These are phyloP conservation scores for Raja brachyura DNA, from an alignment of 2,113 vertebrate species.

Conservation along the genomic window DNA sequence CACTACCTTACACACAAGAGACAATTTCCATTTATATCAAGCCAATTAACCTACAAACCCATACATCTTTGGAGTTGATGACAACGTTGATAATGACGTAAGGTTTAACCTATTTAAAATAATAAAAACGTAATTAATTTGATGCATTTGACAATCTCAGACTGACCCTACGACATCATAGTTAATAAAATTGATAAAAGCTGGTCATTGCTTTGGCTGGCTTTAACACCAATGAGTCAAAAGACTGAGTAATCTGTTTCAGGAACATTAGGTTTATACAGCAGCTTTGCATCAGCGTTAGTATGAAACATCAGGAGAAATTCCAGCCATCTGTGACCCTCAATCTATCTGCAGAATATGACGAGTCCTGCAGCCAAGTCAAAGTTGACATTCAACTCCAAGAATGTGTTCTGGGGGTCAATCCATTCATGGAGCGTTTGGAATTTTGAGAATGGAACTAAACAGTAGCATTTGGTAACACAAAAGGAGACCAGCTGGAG, in stretches of 20 bases:
- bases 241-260: neutral
- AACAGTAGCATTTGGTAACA: neutral
- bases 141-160: neutral
- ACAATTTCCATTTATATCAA: no score
- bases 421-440: neutral
- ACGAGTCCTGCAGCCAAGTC: neutral
- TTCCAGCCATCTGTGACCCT: neutral
- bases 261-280: neutral
- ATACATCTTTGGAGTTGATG: no score
- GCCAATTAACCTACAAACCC: no score
- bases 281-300: neutral
- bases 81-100: neutral
- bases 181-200: neutral
- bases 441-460: neutral
- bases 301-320: neutral
- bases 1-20: no score
- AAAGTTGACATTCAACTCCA: neutral
- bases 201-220: neutral
- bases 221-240: neutral
- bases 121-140: neutral
- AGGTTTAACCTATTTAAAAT: neutral
- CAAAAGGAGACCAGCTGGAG: no score
- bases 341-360: neutral
- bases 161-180: neutral
- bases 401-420: neutral